These are phyloP conservation scores for Eulemur macaco DNA, from an alignment of 2,113 vertebrate species.

Conservation along the genomic window DNA sequence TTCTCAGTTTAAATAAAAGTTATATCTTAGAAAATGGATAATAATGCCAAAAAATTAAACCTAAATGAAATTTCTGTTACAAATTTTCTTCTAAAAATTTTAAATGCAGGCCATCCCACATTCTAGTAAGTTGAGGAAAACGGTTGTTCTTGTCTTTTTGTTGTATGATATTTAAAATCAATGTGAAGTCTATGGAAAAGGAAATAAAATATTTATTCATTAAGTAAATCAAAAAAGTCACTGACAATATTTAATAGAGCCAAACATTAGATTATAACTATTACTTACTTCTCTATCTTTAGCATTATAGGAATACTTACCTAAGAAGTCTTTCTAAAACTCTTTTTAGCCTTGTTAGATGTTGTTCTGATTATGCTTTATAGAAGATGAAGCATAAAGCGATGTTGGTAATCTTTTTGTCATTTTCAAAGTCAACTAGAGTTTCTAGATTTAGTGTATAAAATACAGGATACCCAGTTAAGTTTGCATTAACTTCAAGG, in stretches of 20 bases:
- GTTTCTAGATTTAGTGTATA: not conserved
- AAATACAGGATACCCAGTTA: not conserved
- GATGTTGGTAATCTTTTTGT: not conserved
- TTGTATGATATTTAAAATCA: constrained; percentile 9
- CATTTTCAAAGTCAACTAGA: not conserved
- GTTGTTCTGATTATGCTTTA: not conserved
- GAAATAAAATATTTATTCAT: not conserved
- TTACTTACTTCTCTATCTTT: not conserved
- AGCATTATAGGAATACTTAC: not conserved
- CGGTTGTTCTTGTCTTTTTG: not conserved
- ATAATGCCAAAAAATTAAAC: not conserved
- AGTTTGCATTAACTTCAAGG: not conserved
- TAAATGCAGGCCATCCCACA: not conserved
- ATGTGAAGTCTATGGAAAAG: not conserved
- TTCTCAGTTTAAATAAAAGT: not conserved
- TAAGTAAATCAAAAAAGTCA: constrained; percentile 21
- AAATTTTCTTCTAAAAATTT: not conserved
- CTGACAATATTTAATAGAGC: not conserved
- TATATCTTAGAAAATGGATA: not conserved
- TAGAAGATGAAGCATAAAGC: not conserved
- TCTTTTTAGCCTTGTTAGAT: not conserved
- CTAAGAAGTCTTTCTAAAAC: not conserved
- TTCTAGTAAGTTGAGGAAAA: not conserved
- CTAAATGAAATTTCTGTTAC: not conserved
- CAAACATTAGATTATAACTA: not conserved